These are phyloP conservation scores for Drosophila nigritarsus DNA, from an alignment of 2,888 invertebrate genomes.

Conservation along the genomic window DNA sequence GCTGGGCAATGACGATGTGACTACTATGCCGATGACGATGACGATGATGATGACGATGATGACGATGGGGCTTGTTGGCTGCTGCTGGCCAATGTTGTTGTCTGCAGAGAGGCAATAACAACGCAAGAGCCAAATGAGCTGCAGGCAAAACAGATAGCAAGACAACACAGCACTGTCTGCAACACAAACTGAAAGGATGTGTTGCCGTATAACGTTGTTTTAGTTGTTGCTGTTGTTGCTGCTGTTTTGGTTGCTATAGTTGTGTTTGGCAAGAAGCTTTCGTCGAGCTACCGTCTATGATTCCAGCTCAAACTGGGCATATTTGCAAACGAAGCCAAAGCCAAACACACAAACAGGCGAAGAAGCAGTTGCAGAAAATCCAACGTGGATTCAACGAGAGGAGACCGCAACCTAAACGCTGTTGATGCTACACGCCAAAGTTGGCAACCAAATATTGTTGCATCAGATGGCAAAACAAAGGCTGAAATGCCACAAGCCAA, in stretches of 20 bases:
- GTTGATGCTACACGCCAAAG: slow-evolving; percentile 70
- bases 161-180: slow-evolving; percentile 33
- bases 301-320: slow-evolving; percentile 52
- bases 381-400: slow-evolving; percentile 33
- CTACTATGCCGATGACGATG: slow-evolving; percentile 16
- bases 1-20: slow-evolving; percentile 46
- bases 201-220: slow-evolving; percentile 14
- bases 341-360: slow-evolving; percentile 48
- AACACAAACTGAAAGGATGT: slow-evolving; percentile 45
- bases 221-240: not conserved
- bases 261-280: slow-evolving; percentile 51
- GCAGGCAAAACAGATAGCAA: slow-evolving; percentile 69
- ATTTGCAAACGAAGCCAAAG: slow-evolving; percentile 59
- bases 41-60: slow-evolving; percentile 36
- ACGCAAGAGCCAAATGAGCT: slow-evolving; percentile 68
- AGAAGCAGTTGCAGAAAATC: slow-evolving; percentile 10
- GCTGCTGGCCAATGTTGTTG: slow-evolving; percentile 60
- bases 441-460: slow-evolving; percentile 80
- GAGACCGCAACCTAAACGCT: slow-evolving; percentile 69
- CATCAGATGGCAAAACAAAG: slow-evolving; percentile 52
- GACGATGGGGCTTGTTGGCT: slow-evolving; percentile 59
- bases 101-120: slow-evolving; percentile 47
- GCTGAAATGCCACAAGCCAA: slow-evolving; percentile 22
- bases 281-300: slow-evolving; percentile 53
- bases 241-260: slow-evolving; percentile 13